Conservation (phyloP, 2,797 vertebrate species). For the Crax fasciolata region DNA sequence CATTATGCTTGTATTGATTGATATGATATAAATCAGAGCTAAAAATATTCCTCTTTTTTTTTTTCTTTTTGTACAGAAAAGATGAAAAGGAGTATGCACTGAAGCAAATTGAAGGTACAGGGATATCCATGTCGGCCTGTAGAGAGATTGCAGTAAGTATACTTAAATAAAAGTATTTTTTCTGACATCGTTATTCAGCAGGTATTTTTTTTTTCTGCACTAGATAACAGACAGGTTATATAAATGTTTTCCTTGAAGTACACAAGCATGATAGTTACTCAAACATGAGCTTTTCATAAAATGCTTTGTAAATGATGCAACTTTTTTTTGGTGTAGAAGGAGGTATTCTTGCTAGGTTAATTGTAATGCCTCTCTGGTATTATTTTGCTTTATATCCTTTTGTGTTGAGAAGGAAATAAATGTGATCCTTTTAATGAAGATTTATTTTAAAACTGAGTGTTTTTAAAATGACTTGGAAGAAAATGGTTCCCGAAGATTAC, state of each 20-base stretch:
- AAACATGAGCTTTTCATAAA: not conserved
- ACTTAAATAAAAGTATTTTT: conserved; percentile 39
- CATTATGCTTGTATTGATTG: conserved; percentile 6
- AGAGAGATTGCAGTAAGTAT: conserved; percentile 98
- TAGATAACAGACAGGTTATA: not conserved
- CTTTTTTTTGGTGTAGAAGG: not conserved
- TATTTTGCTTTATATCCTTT: not conserved
- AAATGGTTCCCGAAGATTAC: not conserved
- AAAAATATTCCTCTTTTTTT: conserved; percentile 46
- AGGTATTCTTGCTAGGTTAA: not conserved
- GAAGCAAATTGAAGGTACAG: conserved; percentile 99
- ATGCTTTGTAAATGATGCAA: not conserved
- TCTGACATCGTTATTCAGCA: not conserved
- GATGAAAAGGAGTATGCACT: conserved; percentile 99
- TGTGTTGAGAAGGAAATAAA: not conserved
- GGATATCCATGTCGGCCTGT: conserved; percentile 99
- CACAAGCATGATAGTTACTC: not conserved
- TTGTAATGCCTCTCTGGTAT: not conserved
- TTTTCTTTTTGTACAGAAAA: conserved; percentile 86
- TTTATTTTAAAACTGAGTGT: not conserved
- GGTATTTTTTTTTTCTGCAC: not conserved
- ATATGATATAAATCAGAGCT: conserved; percentile 48
- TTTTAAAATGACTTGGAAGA: not conserved
- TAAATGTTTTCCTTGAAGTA: not conserved
- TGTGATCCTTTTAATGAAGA: not conserved